Conservation (phyloP, 2,888 invertebrate genomes). For the Ypsolopha scabrella region DNA sequence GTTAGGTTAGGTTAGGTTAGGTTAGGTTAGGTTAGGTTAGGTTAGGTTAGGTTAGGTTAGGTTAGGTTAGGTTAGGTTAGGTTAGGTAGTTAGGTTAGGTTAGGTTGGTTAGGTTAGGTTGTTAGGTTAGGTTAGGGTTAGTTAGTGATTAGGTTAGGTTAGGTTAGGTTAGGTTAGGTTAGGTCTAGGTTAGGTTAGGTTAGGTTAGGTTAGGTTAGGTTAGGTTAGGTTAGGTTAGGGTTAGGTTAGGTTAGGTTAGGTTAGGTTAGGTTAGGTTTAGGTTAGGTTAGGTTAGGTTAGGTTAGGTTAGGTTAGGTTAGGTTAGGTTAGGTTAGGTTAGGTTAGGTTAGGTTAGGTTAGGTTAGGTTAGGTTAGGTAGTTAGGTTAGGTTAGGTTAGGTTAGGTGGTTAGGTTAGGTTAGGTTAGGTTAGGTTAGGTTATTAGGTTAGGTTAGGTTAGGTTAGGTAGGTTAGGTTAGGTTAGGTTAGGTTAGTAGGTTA, state of each 20-base stretch:
- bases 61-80: constrained; percentile 11
- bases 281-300: constrained; percentile 6
- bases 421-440: too few relatives aligned
- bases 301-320: constrained; percentile 6
- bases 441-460: too few relatives aligned
- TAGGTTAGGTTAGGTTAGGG: constrained; percentile 7
- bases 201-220: constrained; percentile 16
- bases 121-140: constrained; percentile 11
- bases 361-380: too few relatives aligned
- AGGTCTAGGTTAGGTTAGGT: constrained; percentile 17
- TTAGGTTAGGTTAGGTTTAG: constrained; percentile 9
- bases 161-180: constrained; percentile 16
- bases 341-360: too few relatives aligned
- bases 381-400: too few relatives aligned
- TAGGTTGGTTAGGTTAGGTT: constrained; percentile 11
- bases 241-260: constrained; percentile 11
- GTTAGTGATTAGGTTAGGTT: constrained; percentile 17
- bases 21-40: constrained; percentile 10
- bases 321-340: too few relatives aligned
- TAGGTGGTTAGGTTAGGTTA: too few relatives aligned
- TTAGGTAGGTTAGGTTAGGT: too few relatives aligned
- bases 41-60: constrained; percentile 9
- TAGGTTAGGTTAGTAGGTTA: too few relatives aligned
- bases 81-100: constrained; percentile 15
- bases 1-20: constrained; percentile 6